Evolutionary conservation across 2,113 vertebrate genomes (phyloP), one percentile per base, ranked within the genome.

Genomic region (Channa maculata): DNA sequence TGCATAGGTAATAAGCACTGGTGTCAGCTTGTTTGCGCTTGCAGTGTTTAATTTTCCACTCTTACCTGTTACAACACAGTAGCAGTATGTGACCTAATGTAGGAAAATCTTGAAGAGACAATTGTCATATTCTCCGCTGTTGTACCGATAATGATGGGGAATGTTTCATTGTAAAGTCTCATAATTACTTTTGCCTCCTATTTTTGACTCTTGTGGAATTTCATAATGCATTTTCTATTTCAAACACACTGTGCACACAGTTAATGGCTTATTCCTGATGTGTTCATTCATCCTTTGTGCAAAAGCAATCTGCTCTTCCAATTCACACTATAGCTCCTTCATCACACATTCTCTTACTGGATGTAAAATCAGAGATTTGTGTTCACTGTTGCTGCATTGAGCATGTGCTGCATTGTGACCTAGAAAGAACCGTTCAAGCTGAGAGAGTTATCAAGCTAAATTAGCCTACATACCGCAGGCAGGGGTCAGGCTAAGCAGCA

Each of bases 211-310:
- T 75, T 61, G 64, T 53, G 69, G 49, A 79, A 88, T 78, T 72
- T 74, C 63, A 85, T 73, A 76, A 83, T 75, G 69, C 34, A 53
- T 65, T 83, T 86, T 79, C 63, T 66, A 81, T 87, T 89, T 85
- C 70, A 87, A 81, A 87, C 77, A 75, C 73, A 82, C 55, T 80
- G 73, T 76, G 72, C 63, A 9, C 64, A 78, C 87, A 71, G 78
- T 74, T 90, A 87, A 93, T 82, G 80, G 89, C 84, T 87, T 65
- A 71, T 71, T 89, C 86, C 86, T 85, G 84, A 87, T 84, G 86
- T 87, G 86, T 87, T 89, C 86, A 89, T 89, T 89, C 87, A 88
- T 90, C 84, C 88, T 87, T 88, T 89, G 80, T 79, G 77, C 83
- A 79, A 81, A 69, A 67, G 77, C 83, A 91, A 86, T 92, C 87